phyloP scores from a whole-genome alignment of 2,113 vertebrate species.

The Erinaceus europaeus region DNA sequence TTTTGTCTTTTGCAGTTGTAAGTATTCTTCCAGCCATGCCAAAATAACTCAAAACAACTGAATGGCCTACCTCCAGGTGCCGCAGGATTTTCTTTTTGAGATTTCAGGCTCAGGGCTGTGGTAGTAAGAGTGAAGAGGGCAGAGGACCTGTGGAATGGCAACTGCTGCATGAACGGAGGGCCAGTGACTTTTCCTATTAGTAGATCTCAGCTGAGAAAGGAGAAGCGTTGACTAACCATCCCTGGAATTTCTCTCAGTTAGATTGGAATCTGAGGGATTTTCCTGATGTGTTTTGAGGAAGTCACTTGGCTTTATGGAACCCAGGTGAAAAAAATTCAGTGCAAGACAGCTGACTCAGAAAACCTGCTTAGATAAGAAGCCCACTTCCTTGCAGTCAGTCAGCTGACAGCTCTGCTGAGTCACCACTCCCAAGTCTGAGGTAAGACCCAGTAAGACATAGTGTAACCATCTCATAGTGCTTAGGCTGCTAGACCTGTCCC shows the following conservation, averaged over 20 bases:
- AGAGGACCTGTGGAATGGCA: background rate
- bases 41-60: constrained; percentile 64
- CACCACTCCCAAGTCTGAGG: no score
- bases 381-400: background rate
- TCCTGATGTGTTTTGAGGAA: constrained; percentile 50
- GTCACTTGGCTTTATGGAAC: background rate
- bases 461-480: background rate
- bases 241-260: constrained; percentile 68
- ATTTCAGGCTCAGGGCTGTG: background rate
- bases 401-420: background rate
- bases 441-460: background rate
- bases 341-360: background rate
- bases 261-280: constrained; percentile 72
- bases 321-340: constrained; percentile 17
- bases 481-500: background rate
- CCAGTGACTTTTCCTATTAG: constrained; percentile 66
- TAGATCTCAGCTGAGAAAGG: constrained; percentile 38
- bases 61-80: constrained; percentile 21
- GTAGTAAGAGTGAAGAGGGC: background rate
- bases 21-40: constrained; percentile 42
- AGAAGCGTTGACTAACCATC: constrained; percentile 59
- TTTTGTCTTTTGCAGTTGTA: constrained; percentile 61
- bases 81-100: constrained; percentile 26
- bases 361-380: no score
- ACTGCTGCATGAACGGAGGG: constrained; percentile 41